Percentiles rank a stretch among this genome's conserved stretches.
Conservation (phyloP, 2,797 vertebrate species). For the Orientallactaga sibirica region DNA sequence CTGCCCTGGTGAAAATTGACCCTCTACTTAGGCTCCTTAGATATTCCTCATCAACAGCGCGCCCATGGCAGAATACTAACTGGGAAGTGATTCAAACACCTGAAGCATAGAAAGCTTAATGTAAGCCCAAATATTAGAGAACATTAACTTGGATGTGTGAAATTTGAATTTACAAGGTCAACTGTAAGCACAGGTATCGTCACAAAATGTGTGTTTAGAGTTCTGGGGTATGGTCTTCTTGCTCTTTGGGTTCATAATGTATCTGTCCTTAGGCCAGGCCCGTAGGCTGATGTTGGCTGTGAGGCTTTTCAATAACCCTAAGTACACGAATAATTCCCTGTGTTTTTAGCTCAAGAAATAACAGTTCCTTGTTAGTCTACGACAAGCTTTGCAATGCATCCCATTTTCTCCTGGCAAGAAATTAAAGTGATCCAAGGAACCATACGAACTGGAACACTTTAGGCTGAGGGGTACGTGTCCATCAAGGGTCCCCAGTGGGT, state of each 20-base stretch:
- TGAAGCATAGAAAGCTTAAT: background rate
- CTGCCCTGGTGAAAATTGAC: background rate
- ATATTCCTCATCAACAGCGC: background rate
- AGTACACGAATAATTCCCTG: background rate
- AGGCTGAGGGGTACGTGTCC: background rate
- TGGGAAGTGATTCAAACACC: slow-evolving; percentile 31
- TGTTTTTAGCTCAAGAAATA: slow-evolving; percentile 33
- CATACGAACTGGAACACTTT: fast-evolving
- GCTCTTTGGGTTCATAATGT: background rate
- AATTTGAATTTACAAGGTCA: slow-evolving; percentile 68
- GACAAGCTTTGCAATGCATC: background rate
- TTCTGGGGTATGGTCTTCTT: background rate
- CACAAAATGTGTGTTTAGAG: background rate
- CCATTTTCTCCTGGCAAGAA: slow-evolving; percentile 19
- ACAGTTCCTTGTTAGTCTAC: background rate
- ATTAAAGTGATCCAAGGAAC: background rate
- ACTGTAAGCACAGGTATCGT: background rate
- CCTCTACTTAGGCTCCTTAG: background rate
- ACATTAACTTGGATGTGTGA: slow-evolving; percentile 29
- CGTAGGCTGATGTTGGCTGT: background rate
- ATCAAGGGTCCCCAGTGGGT: background rate
- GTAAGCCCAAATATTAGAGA: slow-evolving; percentile 21
- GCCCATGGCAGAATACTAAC: background rate
- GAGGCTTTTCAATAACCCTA: background rate
- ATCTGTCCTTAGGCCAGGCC: background rate